phyloP scores from a whole-genome alignment of 2,113 vertebrate genomes.

The Anseranas semipalmata region DNA sequence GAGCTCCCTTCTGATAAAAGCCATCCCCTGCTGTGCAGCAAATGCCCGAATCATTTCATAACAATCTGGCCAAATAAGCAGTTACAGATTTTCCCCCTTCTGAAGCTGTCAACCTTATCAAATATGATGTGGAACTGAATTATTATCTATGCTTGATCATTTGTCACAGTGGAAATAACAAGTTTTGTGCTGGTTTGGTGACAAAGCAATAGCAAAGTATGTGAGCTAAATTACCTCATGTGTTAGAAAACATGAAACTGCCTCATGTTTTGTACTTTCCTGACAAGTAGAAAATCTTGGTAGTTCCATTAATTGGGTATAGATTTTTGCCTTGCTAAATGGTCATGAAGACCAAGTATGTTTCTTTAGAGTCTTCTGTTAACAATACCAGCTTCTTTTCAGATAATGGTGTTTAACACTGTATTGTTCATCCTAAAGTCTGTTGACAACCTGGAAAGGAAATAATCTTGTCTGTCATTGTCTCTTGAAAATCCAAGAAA shows the following conservation, averaged over 20 bases:
- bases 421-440: not conserved
- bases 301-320: not conserved
- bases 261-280: not conserved
- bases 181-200: not conserved
- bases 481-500: not conserved
- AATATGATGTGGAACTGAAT: slow-evolving; percentile 16
- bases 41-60: slow-evolving; percentile 38
- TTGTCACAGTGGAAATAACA: slow-evolving; percentile 22
- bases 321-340: not conserved
- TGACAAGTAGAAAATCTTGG: not conserved
- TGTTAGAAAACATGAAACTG: not conserved
- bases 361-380: not conserved
- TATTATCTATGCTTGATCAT: not conserved
- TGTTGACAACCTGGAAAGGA: not conserved
- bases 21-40: not conserved
- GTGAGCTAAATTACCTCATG: not conserved
- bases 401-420: not conserved
- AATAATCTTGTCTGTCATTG: slow-evolving; percentile 2
- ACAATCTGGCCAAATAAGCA: slow-evolving; percentile 58
- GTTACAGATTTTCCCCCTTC: slow-evolving; percentile 22
- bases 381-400: not conserved
- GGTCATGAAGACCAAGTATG: not conserved
- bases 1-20: slow-evolving; percentile 30
- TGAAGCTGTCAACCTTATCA: slow-evolving; percentile 29
- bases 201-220: not conserved